Percentiles rank a stretch among this genome's conserved stretches.
These are phyloP conservation scores for Onychomys arenicola DNA, from an alignment of 2,797 vertebrate genomes.

Conservation along the genomic window DNA sequence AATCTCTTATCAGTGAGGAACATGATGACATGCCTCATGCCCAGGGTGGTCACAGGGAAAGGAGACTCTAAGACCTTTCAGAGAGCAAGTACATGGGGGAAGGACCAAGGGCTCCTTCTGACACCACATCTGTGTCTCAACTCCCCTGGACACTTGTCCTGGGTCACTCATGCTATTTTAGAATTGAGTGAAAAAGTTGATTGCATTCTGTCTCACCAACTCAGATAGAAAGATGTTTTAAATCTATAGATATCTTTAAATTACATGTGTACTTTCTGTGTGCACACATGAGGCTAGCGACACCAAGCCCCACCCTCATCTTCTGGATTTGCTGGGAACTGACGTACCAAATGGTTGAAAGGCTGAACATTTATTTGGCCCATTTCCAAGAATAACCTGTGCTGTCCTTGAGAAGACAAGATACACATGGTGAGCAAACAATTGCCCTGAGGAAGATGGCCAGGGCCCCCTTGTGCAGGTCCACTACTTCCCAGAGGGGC, in stretches of 20 bases:
- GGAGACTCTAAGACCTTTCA: not conserved
- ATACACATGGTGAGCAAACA: not conserved
- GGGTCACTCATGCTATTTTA: not conserved
- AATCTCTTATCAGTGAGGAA: fast-evolving
- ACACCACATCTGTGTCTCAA: fast-evolving
- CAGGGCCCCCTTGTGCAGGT: too few relatives aligned
- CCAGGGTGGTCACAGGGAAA: not conserved
- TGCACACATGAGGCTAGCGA: not conserved
- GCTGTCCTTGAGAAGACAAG: not conserved
- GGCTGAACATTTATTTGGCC: not conserved
- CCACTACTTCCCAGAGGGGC: fast-evolving
- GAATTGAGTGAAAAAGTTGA: not conserved
- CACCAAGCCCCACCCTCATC: not conserved
- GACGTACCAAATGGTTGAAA: not conserved
- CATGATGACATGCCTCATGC: fast-evolving
- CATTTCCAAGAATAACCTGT: not conserved
- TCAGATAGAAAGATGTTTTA: not conserved
- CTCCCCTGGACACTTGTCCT: not conserved
- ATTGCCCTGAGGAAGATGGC: not conserved
- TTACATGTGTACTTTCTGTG: not conserved
- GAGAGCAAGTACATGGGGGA: fast-evolving
- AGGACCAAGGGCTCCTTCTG: too few relatives aligned
- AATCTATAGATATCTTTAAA: not conserved
- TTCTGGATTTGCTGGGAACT: not conserved
- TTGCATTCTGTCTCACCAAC: not conserved